Evolutionary conservation across 2,888 invertebrate species (phyloP).

Genomic region (Scaptomyza parva): DNA sequence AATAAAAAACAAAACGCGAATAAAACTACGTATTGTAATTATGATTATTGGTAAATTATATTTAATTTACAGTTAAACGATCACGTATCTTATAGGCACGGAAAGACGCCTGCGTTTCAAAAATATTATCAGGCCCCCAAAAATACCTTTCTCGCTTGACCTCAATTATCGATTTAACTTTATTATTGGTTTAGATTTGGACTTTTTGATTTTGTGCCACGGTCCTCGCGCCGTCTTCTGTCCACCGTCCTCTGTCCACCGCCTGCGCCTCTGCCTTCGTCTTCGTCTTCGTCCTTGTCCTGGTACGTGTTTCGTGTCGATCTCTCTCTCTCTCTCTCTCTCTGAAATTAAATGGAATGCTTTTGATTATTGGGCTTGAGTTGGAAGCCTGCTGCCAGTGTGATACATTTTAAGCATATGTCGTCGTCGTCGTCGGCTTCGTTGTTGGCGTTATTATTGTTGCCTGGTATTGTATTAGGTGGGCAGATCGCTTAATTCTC

Average conservation of each 20-base stretch:
- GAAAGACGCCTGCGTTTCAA: conserved; percentile 44
- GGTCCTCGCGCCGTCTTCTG: conserved; percentile 1
- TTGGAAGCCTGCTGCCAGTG: conserved; percentile 11
- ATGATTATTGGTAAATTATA: conserved; percentile 84
- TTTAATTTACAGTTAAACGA: conserved; percentile 84
- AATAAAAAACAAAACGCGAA: conserved; percentile 15
- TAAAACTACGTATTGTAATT: conserved; percentile 78
- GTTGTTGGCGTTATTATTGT: conserved; percentile 9
- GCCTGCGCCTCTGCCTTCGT: background rate
- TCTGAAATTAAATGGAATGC: conserved; percentile 78
- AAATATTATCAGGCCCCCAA: conserved; percentile 37
- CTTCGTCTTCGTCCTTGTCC: background rate
- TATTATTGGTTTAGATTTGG: conserved; percentile 85
- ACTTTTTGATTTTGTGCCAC: conserved; percentile 60
- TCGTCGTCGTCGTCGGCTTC: conserved; percentile 23
- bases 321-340: background rate
- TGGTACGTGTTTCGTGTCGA: conserved; percentile 21
- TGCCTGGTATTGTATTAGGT: conserved; percentile 74
- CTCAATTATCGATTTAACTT: conserved; percentile 85
- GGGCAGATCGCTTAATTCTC: conserved; percentile 75
- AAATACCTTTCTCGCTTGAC: conserved; percentile 66
- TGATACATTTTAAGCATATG: conserved; percentile 29
- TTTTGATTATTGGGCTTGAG: conserved; percentile 70
- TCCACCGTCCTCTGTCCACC: too few relatives aligned
- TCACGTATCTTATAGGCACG: conserved; percentile 72